These are phyloP conservation scores for Maconellicoccus hirsutus DNA, from an alignment of 1,140 invertebrate genomes.

Conservation along the genomic window DNA sequence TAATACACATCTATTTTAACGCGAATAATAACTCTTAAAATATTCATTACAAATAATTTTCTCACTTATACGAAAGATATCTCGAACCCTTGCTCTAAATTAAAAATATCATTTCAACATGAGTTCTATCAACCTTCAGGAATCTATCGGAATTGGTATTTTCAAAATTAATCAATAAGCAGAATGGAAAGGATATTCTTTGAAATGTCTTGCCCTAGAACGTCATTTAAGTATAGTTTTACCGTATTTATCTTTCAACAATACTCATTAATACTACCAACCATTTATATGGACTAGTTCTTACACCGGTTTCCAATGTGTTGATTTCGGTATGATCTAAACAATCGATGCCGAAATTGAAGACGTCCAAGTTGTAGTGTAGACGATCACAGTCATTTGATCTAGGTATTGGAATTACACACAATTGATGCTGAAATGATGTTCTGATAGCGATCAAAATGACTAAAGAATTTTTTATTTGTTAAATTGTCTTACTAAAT, in stretches of 20 bases:
- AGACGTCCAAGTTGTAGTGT: conserved; percentile 38
- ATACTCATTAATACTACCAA: background rate
- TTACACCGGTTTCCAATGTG: conserved; percentile 29
- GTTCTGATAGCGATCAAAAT: background rate
- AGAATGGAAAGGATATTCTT: conserved; percentile 31
- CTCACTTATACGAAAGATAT: too few species aligned
- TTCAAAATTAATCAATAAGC: conserved; percentile 29
- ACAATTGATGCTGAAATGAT: conserved; percentile 37
- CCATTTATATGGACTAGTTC: background rate
- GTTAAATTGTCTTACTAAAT: conserved; percentile 37
- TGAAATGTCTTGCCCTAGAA: conserved; percentile 28
- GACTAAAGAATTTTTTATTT: conserved; percentile 13
- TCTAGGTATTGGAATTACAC: conserved; percentile 48
- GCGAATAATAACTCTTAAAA: too few species aligned
- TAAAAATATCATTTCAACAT: too few species aligned
- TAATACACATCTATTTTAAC: too few species aligned
- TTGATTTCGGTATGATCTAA: conserved; percentile 30
- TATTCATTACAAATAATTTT: too few species aligned
- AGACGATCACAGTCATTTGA: conserved; percentile 55
- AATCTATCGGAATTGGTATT: too few species aligned
- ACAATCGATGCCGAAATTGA: conserved; percentile 35
- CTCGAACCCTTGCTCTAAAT: too few species aligned
- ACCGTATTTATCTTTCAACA: background rate
- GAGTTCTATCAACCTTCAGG: too few species aligned
- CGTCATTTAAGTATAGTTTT: conserved; percentile 13